phyloP scores from a whole-genome alignment of 2,888 invertebrate species.

The Pemphredon lugubris region DNA sequence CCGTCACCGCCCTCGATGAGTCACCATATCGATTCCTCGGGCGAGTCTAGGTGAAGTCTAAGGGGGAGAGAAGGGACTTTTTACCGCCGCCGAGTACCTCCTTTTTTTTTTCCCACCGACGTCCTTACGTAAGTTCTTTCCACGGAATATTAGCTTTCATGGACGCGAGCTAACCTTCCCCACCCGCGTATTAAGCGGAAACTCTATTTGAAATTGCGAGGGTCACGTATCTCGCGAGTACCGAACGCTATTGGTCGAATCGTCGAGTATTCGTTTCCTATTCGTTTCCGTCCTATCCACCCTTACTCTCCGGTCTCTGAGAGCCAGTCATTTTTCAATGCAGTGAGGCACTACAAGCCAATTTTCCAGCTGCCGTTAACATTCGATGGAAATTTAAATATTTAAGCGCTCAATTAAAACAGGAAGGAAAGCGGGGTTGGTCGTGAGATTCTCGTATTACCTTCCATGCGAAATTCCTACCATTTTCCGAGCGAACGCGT shows the following conservation, averaged over 20 bases:
- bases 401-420: neutral
- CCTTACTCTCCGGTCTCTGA: neutral
- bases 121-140: constrained; percentile 64
- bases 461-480: neutral
- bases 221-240: constrained; percentile 53
- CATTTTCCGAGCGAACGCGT: neutral
- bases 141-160: constrained; percentile 70
- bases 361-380: constrained; percentile 20
- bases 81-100: constrained; percentile 54
- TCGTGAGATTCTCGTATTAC: neutral
- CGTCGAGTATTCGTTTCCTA: constrained; percentile 18
- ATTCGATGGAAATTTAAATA: constrained; percentile 16
- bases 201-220: constrained; percentile 34
- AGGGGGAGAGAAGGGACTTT: constrained; percentile 54
- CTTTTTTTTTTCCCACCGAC: constrained; percentile 31
- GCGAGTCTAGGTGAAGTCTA: constrained; percentile 61
- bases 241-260: constrained; percentile 42
- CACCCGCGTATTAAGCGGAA: constrained; percentile 16
- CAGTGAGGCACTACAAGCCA: constrained; percentile 24
- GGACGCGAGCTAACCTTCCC: constrained; percentile 46
- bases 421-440: neutral
- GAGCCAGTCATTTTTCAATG: constrained; percentile 24
- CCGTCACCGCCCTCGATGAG: constrained; percentile 78
- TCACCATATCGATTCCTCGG: constrained; percentile 78
- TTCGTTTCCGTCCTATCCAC: neutral